Evolutionary conservation across 2,888 invertebrate species (phyloP).

Genomic region (Gerris lacustris): DNA sequence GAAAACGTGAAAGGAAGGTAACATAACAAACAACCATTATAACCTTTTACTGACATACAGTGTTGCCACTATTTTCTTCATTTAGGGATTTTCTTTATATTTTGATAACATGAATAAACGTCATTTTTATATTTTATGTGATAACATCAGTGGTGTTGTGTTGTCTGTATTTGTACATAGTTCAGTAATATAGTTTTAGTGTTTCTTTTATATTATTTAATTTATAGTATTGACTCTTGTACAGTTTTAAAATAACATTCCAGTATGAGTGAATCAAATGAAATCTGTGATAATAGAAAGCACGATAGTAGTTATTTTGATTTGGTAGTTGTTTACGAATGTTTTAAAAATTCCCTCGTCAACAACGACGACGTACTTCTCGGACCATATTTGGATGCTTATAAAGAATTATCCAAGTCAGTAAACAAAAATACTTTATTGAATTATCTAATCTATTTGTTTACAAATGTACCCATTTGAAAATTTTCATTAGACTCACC

Average conservation of each 20-base stretch:
- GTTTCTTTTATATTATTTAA: neutral
- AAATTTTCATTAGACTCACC: no score
- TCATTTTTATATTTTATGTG: no score
- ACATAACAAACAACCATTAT: neutral
- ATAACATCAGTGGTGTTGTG: no score
- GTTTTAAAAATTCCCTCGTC: constrained; percentile 52
- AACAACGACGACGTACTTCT: constrained; percentile 61
- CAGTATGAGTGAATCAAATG: neutral
- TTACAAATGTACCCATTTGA: no score
- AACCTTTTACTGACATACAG: neutral
- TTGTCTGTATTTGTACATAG: no score
- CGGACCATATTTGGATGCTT: constrained; percentile 61
- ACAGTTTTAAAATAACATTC: neutral
- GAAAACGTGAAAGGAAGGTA: neutral
- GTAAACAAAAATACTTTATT: constrained; percentile 29
- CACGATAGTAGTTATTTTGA: constrained; percentile 39
- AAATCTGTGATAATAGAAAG: neutral
- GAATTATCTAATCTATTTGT: no score
- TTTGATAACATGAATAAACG: no score
- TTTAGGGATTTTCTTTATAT: neutral
- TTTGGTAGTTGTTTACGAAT: constrained; percentile 47
- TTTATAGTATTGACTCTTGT: neutral
- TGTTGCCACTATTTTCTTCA: neutral
- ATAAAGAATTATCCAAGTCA: constrained; percentile 72
- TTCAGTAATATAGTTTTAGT: neutral